Base-by-base conservation (phyloP, 2,797 vertebrate genomes). In the Enteromius unitaeniatus region DNA sequence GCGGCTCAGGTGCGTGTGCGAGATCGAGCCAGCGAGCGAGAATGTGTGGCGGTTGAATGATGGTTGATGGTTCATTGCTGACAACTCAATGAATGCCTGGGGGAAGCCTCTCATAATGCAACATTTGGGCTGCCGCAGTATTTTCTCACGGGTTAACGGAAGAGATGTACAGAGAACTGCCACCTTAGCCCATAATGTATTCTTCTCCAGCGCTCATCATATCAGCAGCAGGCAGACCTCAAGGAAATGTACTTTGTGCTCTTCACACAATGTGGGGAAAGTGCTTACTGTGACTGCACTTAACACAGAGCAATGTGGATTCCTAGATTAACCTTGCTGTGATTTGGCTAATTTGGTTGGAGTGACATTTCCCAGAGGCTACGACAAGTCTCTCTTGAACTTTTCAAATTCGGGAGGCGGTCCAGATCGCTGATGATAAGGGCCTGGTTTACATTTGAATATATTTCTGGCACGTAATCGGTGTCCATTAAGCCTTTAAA, bases 191-290 rank as follows among this genome's bases (percentile, higher is more conserved):
- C 91, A 92, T 94, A 95, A 95, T 94, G 92, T 91, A 93, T 93
- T 94, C 90, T 90, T 93, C 87, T 88, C 88, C 83, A 84, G 92
- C 91, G 90, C 88, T 90, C 90, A 87, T 93, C 90, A 91, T 95
- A 95, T 95, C 94, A 94, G 91, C 90, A 88, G 88, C 88, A 87
- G 92, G 92, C 94, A 95, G 94, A 92, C 95, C 92, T 93, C 90
- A 90, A 94, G 93, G 92, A 93, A 92, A 91, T 88, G 87, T 91
- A 90, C 91, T 90, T 90, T 87, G 87, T 88, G 91, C 91, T 93
- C 86, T 89, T 84, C 82, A 92, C 92, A 95, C 93, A 93, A 92
- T 93, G 92, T 92, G 89, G 88, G 23, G 89, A 94, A 95, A 94
- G 93, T 93, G 93, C 94, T 94, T 93, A 93, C 92, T 91, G 91